A percentile compares a stretch with the other conserved stretches of the same genome.
Conservation (phyloP, 2,888 invertebrate species). For the Rhamnusium bicolor region DNA sequence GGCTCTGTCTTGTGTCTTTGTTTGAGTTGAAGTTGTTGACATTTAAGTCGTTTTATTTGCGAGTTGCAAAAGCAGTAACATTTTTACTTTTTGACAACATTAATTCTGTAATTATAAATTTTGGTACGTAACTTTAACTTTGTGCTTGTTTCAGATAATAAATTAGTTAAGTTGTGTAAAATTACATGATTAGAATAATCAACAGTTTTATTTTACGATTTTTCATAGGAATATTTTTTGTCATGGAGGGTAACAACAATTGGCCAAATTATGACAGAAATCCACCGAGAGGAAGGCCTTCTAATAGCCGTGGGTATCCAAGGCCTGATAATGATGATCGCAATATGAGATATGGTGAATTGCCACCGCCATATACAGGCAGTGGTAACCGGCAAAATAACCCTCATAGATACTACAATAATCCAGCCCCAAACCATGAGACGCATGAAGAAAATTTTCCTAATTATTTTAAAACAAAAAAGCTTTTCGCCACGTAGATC, state of each 20-base stretch:
- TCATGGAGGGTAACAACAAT: background rate
- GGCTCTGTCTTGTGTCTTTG: too few relatives aligned
- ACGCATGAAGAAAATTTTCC: background rate
- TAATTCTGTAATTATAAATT: too few relatives aligned
- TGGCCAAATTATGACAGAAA: background rate
- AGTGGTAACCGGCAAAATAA: constrained; percentile 8
- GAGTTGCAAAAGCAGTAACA: too few relatives aligned
- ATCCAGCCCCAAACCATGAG: background rate
- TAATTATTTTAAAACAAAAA: background rate
- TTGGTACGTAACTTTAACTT: too few relatives aligned
- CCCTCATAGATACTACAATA: background rate
- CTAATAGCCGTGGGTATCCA: background rate
- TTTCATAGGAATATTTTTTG: too few relatives aligned
- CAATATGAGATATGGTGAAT: background rate
- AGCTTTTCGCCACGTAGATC: background rate
- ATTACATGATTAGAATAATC: too few relatives aligned
- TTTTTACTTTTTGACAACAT: too few relatives aligned
- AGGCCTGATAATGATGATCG: background rate
- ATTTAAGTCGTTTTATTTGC: too few relatives aligned
- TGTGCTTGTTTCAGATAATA: too few relatives aligned
- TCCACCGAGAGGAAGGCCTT: background rate
- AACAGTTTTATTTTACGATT: too few relatives aligned
- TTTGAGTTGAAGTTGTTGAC: too few relatives aligned
- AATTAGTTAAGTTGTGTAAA: too few relatives aligned
- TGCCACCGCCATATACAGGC: constrained; percentile 1